phyloP scores from a whole-genome alignment of 2,888 invertebrate genomes.

The Aricia artaxerxes region DNA sequence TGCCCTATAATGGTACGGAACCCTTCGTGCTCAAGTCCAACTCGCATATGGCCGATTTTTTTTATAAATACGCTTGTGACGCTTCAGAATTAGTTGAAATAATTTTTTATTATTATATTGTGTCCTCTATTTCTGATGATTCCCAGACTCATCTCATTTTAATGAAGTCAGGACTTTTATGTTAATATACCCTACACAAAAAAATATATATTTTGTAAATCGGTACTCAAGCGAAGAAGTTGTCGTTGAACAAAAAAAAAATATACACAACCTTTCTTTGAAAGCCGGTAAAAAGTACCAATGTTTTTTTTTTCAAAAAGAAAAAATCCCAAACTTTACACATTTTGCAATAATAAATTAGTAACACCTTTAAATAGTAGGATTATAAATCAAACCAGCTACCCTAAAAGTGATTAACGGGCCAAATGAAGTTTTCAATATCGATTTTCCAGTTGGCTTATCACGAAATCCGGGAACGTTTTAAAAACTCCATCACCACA shows the following conservation, averaged over 20 bases:
- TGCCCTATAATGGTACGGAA: no score
- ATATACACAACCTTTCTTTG: background rate
- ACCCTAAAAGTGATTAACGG: conserved; percentile 32
- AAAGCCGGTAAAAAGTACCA: background rate
- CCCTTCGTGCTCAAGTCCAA: no score
- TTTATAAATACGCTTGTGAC: no score
- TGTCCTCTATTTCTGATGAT: no score
- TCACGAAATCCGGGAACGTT: conserved; percentile 28
- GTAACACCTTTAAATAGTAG: conserved; percentile 20
- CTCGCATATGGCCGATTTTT: no score
- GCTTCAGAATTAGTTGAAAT: no score
- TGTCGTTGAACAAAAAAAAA: background rate
- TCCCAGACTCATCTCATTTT: no score
- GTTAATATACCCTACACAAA: no score
- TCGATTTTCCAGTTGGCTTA: conserved; percentile 31
- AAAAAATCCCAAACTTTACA: background rate
- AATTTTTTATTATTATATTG: no score
- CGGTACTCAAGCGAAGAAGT: no score
- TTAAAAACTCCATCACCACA: conserved; percentile 28
- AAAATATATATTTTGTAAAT: no score
- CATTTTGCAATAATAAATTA: background rate
- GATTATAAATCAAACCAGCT: conserved; percentile 29
- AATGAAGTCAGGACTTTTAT: no score
- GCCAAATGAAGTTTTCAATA: conserved; percentile 33
- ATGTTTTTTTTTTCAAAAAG: background rate